These are phyloP conservation scores for Phocides pigmalion DNA, from an alignment of 1,140 invertebrate species.

Conservation along the genomic window DNA sequence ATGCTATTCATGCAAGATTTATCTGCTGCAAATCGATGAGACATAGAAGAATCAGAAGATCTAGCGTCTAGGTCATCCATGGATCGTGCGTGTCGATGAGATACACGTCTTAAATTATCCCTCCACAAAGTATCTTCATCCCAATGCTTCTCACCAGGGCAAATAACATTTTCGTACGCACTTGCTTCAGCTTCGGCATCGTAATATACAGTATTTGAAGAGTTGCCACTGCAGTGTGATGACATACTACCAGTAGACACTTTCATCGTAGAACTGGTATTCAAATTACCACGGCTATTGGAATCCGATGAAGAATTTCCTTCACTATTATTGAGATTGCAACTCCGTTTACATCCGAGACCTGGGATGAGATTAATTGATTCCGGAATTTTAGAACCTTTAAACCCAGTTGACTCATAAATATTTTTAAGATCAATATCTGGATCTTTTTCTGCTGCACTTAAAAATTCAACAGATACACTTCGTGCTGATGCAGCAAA, in stretches of 20 bases:
- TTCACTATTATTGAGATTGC: conserved; percentile 48
- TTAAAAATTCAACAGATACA: conserved; percentile 87
- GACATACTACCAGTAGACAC: conserved; percentile 75
- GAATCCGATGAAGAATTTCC: conserved; percentile 52
- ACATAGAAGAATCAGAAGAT: conserved; percentile 52
- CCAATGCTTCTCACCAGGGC: conserved; percentile 89
- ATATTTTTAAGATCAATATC: conserved; percentile 91
- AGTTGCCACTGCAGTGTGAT: conserved; percentile 76
- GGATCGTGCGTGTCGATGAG: conserved; percentile 91
- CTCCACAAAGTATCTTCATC: conserved; percentile 92
- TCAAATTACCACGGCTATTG: conserved; percentile 42
- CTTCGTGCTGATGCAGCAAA: conserved; percentile 87
- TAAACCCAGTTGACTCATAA: conserved; percentile 88
- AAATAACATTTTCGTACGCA: conserved; percentile 79
- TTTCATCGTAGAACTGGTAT: conserved; percentile 51
- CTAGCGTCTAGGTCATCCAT: conserved; percentile 90
- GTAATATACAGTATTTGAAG: conserved; percentile 77
- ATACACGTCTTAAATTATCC: conserved; percentile 90
- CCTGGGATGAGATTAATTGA: conserved; percentile 77
- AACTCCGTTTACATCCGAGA: conserved; percentile 81
- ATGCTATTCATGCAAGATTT: conserved; percentile 72
- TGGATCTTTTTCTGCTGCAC: conserved; percentile 87
- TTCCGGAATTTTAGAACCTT: conserved; percentile 84
- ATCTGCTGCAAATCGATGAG: conserved; percentile 56
- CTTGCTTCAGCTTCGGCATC: conserved; percentile 74